Evolutionary conservation across 2,113 vertebrate species (phyloP).

Genomic region (Eptesicus fuscus): DNA sequence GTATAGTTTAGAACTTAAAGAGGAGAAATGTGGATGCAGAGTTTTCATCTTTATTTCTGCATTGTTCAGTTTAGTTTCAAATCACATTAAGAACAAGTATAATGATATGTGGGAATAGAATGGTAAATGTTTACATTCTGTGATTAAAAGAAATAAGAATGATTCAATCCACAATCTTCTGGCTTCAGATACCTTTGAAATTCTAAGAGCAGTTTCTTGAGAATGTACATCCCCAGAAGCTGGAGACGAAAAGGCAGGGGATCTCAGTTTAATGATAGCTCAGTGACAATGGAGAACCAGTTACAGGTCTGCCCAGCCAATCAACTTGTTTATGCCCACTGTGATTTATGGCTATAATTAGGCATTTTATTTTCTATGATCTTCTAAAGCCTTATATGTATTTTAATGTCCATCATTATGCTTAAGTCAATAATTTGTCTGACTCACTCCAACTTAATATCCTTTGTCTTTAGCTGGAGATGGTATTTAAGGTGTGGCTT

Average conservation of each 20-base stretch:
- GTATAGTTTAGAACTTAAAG: not conserved
- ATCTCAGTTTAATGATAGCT: accelerated
- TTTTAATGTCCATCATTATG: not conserved
- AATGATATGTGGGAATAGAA: not conserved
- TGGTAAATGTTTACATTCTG: not conserved
- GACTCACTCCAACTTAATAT: too few species aligned
- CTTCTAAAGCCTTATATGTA: not conserved
- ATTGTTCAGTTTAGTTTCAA: not conserved
- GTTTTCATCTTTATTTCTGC: not conserved
- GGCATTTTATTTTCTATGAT: not conserved
- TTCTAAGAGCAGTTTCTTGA: not conserved
- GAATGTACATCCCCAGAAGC: not conserved
- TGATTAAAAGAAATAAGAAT: not conserved
- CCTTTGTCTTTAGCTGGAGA: not conserved
- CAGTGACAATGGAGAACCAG: accelerated
- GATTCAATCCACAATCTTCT: not conserved
- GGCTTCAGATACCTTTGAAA: not conserved
- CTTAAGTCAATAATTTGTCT: not conserved
- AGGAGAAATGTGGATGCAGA: not conserved
- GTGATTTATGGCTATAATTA: not conserved
- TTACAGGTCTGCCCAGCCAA: not conserved
- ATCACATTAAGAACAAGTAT: not conserved
- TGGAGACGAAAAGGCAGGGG: not conserved
- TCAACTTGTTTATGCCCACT: too few species aligned
- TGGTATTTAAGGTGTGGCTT: not conserved